Base-by-base conservation (phyloP, 2,113 vertebrate genomes). In the Aix galericulata region DNA sequence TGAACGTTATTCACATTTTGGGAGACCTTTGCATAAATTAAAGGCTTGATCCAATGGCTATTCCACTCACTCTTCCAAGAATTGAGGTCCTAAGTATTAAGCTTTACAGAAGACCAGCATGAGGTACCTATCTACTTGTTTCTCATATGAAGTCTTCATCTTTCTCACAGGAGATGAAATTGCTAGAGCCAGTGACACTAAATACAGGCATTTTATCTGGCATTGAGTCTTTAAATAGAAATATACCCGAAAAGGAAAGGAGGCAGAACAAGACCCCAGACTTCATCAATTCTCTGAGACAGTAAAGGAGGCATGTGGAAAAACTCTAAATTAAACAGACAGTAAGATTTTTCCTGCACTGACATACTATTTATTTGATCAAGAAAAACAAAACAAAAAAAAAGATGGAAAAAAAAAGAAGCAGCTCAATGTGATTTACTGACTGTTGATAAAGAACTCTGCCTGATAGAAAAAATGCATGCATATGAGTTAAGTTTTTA, bases 171-270 rank as follows among this genome's bases (percentile, higher is more conserved):
- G 40, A 90, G 42, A 68, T 90, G 76, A 81, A 91, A 53, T 9
- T 88, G 38, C 42, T 71, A 74, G 32, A 91, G 12, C 11, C 55
- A 92, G 29, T 91, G 40, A 10, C 18, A 48, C 40, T 73, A 88
- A 82, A 87, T 36, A 32, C 36, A 82, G 17, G 2, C 27, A 29
- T 91, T 94, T 91, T 81, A 62, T 67, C 48, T 85, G 74, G 12
- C 23, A 82, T 40, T 52, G 50, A 80, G 60, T 59, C 48, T 84
- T 91, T 68, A 93, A 86, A 80, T 77, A 92, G 86, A 96, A 92
- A 87, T 87, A 82, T 8, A 81, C 42, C 31, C 63, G 69, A 58
- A 92, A 94, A 82, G 22, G 80, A 92, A 85, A 78, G n/a, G 77
- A 92, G 77, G 73, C 22, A 80, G 74, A 86, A 89, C 21, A 92